These are phyloP conservation scores for Drosophila stalkeri DNA, from an alignment of 2,888 invertebrate genomes.

Conservation along the genomic window DNA sequence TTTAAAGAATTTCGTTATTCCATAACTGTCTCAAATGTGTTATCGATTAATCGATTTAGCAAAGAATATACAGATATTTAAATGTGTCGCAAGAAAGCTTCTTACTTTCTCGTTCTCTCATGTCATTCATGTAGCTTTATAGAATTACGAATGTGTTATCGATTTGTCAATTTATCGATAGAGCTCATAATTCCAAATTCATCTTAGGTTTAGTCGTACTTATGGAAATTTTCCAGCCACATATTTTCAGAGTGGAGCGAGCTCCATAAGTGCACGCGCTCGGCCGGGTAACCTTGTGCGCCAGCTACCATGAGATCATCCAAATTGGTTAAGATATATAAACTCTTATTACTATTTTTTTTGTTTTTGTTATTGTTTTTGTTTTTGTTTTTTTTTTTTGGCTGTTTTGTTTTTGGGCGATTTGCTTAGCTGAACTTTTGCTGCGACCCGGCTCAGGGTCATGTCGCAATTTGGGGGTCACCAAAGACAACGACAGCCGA, in stretches of 20 bases:
- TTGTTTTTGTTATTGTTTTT: conserved; percentile 8
- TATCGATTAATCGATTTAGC: neutral
- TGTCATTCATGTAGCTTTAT: no score
- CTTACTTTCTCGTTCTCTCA: no score
- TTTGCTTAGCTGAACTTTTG: conserved; percentile 50
- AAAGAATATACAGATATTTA: no score
- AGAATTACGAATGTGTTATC: neutral
- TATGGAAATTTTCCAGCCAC: neutral
- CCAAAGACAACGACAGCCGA: conserved; percentile 18
- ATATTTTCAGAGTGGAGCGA: neutral
- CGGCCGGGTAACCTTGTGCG: conserved; percentile 36
- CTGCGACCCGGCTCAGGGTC: conserved; percentile 69
- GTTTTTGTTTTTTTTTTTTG: neutral
- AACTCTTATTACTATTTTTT: neutral
- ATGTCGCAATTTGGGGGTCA: conserved; percentile 67
- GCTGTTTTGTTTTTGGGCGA: conserved; percentile 24
- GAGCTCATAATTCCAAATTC: no score
- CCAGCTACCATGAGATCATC: conserved; percentile 49
- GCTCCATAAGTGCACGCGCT: conserved; percentile 1
- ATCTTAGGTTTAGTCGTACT: neutral
- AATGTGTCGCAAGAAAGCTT: no score
- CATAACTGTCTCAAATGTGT: neutral
- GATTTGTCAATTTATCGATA: neutral
- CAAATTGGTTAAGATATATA: conserved; percentile 10
- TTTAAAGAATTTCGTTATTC: neutral